A percentile compares a stretch with the other conserved stretches of the same genome.
Conservation (phyloP, 2,797 vertebrate species). For the Danio albolineatus region DNA sequence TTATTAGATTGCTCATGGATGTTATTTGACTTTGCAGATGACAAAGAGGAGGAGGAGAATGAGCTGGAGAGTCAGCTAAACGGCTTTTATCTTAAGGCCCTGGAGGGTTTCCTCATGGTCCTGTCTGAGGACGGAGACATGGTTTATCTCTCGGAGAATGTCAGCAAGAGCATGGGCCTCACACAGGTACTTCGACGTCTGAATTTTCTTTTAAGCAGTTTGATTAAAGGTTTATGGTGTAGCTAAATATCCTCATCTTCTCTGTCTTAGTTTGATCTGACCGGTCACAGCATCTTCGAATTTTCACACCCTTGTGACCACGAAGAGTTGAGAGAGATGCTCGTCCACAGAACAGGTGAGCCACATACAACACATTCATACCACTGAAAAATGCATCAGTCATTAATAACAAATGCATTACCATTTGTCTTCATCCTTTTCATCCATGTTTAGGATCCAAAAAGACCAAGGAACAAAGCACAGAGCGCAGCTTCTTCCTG, state of each 20-base stretch:
- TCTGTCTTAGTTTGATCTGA: constrained; percentile 89
- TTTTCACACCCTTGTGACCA: constrained; percentile 96
- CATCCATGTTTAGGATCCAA: constrained; percentile 70
- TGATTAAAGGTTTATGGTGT: background rate
- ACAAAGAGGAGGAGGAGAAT: constrained; percentile 82
- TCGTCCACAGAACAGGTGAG: constrained; percentile 87
- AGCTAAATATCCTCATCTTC: background rate
- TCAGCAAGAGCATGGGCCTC: constrained; percentile 95
- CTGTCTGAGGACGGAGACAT: constrained; percentile 93
- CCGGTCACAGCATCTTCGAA: constrained; percentile 95
- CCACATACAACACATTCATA: background rate
- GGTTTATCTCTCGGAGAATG: constrained; percentile 94
- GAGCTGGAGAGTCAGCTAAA: constrained; percentile 88
- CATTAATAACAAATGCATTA: background rate
- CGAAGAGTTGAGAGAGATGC: constrained; percentile 91
- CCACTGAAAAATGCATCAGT: background rate
- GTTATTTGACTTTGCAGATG: constrained; percentile 68
- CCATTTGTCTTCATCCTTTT: background rate
- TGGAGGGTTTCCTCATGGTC: constrained; percentile 96
- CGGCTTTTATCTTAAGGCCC: constrained; percentile 88
- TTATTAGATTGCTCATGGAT: background rate
- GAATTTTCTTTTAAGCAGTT: background rate
- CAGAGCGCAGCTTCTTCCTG: constrained; percentile 91
- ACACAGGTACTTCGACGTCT: constrained; percentile 83
- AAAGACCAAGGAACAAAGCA: constrained; percentile 87